A percentile compares a stretch with the other conserved stretches of the same genome.
These are phyloP conservation scores for Dascyllus trimaculatus DNA, from an alignment of 2,113 vertebrate genomes.

Conservation along the genomic window DNA sequence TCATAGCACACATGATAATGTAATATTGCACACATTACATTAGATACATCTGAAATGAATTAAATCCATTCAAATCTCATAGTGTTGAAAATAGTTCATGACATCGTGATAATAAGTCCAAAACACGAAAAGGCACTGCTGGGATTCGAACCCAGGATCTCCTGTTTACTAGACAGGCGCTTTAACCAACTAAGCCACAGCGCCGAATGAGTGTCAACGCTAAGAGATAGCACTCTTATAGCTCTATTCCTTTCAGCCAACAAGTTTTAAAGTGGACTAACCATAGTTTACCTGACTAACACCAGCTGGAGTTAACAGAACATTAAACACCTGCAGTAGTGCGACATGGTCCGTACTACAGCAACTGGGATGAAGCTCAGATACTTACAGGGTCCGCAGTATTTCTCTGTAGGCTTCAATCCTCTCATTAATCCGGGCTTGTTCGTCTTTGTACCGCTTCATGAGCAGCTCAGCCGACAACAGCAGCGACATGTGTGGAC, in stretches of 20 bases:
- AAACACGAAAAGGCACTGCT: slow-evolving; percentile 83
- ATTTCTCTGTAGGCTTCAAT: slow-evolving; percentile 68
- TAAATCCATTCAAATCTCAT: no score
- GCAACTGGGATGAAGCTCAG: fast-evolving
- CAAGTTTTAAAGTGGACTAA: background rate
- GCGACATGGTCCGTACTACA: no score
- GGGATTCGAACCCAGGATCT: slow-evolving; percentile 83
- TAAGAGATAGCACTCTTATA: no score
- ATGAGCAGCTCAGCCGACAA: slow-evolving; percentile 64
- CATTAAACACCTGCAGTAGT: background rate
- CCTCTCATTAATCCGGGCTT: slow-evolving; percentile 63
- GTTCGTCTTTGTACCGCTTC: slow-evolving; percentile 72
- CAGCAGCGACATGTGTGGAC: slow-evolving; percentile 68
- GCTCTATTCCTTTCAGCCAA: no score
- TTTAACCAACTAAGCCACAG: slow-evolving; percentile 85
- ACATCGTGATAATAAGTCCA: no score
- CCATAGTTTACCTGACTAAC: background rate
- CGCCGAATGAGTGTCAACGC: slow-evolving; percentile 20
- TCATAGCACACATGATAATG: no score
- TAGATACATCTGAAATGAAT: no score
- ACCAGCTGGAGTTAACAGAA: background rate
- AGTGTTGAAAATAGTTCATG: no score
- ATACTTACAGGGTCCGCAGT: slow-evolving; percentile 76
- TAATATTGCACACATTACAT: no score
- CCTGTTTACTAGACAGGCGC: slow-evolving; percentile 85